A percentile compares a stretch with the other conserved stretches of the same genome.
These are phyloP conservation scores for Taenaris catops DNA, from an alignment of 2,888 invertebrate genomes.

Conservation along the genomic window DNA sequence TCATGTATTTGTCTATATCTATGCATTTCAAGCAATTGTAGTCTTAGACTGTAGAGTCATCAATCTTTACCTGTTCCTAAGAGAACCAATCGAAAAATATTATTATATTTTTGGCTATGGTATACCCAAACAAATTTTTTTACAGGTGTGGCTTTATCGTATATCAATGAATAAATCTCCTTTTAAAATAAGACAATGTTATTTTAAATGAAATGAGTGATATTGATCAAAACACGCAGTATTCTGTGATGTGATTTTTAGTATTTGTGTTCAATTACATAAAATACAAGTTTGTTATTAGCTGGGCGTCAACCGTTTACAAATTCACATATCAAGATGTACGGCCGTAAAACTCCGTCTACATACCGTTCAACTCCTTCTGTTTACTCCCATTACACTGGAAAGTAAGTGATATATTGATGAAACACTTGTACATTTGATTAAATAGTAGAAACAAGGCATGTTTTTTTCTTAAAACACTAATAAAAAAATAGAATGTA, in stretches of 20 bases:
- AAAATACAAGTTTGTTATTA: not conserved
- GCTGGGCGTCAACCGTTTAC: conserved; percentile 26
- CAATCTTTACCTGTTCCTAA: too few relatives aligned
- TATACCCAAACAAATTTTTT: too few relatives aligned
- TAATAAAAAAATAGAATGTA: too few relatives aligned
- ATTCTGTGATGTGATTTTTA: not conserved
- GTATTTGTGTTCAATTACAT: not conserved
- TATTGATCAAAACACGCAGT: not conserved
- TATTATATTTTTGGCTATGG: too few relatives aligned
- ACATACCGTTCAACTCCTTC: conserved; percentile 91
- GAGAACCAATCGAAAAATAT: too few relatives aligned
- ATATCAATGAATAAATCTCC: conserved; percentile 2
- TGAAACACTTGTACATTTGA: too few relatives aligned
- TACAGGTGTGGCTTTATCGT: conserved; percentile 24
- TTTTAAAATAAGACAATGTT: conserved; percentile 2
- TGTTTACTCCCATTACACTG: conserved; percentile 92
- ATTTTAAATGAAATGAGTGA: not conserved
- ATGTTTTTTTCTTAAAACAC: too few relatives aligned
- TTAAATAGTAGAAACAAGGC: too few relatives aligned
- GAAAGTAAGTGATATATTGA: conserved; percentile 67
- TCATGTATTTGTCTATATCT: too few relatives aligned
- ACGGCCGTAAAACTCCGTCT: conserved; percentile 90
- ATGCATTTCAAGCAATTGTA: too few relatives aligned
- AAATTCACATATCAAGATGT: too few relatives aligned
- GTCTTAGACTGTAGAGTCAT: too few relatives aligned